Base-by-base conservation (phyloP, 2,888 invertebrate genomes). In the Sisyra terminalis region DNA sequence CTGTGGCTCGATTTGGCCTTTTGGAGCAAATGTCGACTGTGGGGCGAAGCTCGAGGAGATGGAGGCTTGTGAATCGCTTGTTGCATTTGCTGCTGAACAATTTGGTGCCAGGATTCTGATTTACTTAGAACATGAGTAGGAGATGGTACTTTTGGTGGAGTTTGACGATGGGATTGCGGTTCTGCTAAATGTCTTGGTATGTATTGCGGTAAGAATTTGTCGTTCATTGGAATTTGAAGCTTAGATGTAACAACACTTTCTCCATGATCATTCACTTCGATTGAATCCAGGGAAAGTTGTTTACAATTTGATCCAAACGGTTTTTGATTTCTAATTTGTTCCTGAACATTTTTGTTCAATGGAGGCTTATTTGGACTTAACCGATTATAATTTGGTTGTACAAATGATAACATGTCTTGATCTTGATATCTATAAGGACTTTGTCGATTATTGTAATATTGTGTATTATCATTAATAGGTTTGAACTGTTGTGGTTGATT, bases 71-170 rank as follows among this genome's bases (percentile, higher is more conserved):
- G 24, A 47, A 48, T 5, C 49, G 42, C 31, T 45, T 47, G 48
- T 55, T 57, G 49, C 17, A 55, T 52, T 39, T 53, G 53, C 46
- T 56, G 58, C 43, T 68, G 58, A 46, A 70, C 70, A 46, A 84
- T 66, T 53, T 82, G 81, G 55, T 82, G 79, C 85, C 84, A 86
- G 3, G 84, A 82, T 56, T 84, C 84, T 7, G 83, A 82, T 57
- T 83, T 80, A n/a, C 59, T 58, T 45, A 54, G 52, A 50, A 53
- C 53, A 6, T 56, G 56, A 8, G 59, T 57, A 3, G 52, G 54
- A 32, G 35, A 18, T 32, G 13, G 40, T 8, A 24, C 11, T 34
- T 30, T 38, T 17, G 9, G 17, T 30, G 35, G 39, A 1, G n/a
- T 41, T 32, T 41, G 35, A 24, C 15, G 40, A 37, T 46, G 44